A percentile compares a stretch with the other conserved stretches of the same genome.
Conservation (phyloP, 2,797 vertebrate species). For the Thunnus albacares region DNA sequence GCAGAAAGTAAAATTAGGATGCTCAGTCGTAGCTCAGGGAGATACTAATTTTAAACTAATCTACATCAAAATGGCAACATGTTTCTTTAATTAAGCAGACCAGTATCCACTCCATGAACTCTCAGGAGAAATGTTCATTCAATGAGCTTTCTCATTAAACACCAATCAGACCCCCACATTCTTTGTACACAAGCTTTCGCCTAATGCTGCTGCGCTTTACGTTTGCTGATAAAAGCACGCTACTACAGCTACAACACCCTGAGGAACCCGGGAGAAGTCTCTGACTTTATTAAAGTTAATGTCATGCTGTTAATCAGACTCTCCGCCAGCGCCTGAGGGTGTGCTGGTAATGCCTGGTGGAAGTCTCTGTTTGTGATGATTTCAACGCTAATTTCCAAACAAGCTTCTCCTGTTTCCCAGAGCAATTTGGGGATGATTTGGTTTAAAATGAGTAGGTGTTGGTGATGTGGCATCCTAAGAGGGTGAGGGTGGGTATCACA, state of each 20-base stretch:
- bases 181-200: conserved; percentile 30
- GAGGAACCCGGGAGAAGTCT: conserved; percentile 31
- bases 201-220: conserved; percentile 25
- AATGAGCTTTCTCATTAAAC: conserved; percentile 78
- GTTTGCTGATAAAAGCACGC: conserved; percentile 45
- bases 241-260: conserved; percentile 23
- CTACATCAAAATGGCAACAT: conserved; percentile 74
- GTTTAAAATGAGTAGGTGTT: not conserved
- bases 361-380: conserved; percentile 5
- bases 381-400: conserved; percentile 23
- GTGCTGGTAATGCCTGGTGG: not conserved
- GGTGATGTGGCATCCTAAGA: conserved; percentile 4
- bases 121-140: conserved; percentile 67
- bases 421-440: not conserved
- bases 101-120: conserved; percentile 64
- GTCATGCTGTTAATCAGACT: conserved; percentile 49
- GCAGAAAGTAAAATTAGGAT: conserved; percentile 30
- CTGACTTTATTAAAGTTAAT: conserved; percentile 59
- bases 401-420: conserved; percentile 11
- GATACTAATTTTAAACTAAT: conserved; percentile 73
- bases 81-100: conserved; percentile 80
- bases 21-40: conserved; percentile 29
- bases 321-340: not conserved
- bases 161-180: conserved; percentile 57
- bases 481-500: conserved; percentile 9